Percentiles rank a stretch among this genome's conserved stretches.
These are phyloP conservation scores for Naso thynnoides DNA, from an alignment of 2,797 vertebrate genomes.

Conservation along the genomic window DNA sequence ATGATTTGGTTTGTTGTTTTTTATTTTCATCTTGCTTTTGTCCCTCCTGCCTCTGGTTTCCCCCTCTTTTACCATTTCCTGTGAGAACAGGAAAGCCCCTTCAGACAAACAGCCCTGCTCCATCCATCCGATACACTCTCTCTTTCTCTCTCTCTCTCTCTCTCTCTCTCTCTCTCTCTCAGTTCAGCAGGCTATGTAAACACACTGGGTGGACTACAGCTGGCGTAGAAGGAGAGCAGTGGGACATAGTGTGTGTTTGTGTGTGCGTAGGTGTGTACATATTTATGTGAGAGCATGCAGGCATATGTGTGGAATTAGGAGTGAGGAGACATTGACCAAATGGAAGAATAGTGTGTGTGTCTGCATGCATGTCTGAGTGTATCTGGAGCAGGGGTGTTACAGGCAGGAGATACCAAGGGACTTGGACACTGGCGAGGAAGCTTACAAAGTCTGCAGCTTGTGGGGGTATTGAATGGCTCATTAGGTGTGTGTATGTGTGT, in stretches of 20 bases:
- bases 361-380: constrained; percentile 28
- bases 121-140: constrained; percentile 57
- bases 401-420: constrained; percentile 58
- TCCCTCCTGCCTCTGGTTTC: constrained; percentile 39
- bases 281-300: constrained; percentile 62
- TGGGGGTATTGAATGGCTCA: constrained; percentile 74
- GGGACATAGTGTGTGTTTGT: constrained; percentile 63
- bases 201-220: constrained; percentile 72
- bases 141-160: constrained; percentile 9
- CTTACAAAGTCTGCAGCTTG: constrained; percentile 58
- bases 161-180: constrained; percentile 40
- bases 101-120: constrained; percentile 57
- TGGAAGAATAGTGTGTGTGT: constrained; percentile 13
- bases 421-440: constrained; percentile 49
- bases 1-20: constrained; percentile 29
- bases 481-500: constrained; percentile 59
- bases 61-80: constrained; percentile 62
- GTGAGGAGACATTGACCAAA: constrained; percentile 62
- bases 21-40: constrained; percentile 50
- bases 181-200: constrained; percentile 76
- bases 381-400: constrained; percentile 45
- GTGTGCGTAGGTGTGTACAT: constrained; percentile 63
- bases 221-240: constrained; percentile 63
- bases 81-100: constrained; percentile 74
- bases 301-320: constrained; percentile 52